These are phyloP conservation scores for Xestia rhomboidea DNA, from an alignment of 2,888 invertebrate species.

Conservation along the genomic window DNA sequence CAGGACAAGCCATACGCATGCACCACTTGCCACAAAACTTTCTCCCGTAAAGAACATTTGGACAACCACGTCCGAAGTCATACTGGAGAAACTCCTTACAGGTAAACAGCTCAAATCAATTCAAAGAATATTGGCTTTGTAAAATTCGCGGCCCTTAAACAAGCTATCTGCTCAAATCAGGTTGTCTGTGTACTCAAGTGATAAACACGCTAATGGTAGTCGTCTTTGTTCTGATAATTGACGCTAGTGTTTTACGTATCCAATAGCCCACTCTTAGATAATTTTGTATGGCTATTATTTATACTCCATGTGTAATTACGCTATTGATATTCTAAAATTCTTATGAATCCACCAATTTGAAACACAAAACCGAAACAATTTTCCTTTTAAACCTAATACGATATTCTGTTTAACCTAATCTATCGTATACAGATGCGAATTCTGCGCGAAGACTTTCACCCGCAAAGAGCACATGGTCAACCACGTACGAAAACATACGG, in stretches of 20 bases:
- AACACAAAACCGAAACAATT: not conserved
- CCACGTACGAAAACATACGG: constrained; percentile 94
- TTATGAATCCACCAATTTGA: not conserved
- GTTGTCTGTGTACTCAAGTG: constrained; percentile 7
- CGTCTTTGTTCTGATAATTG: constrained; percentile 11
- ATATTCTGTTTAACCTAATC: constrained; percentile 2
- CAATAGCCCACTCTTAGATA: too few species aligned
- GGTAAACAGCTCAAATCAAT: constrained; percentile 75
- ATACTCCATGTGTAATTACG: not conserved
- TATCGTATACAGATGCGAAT: constrained; percentile 91
- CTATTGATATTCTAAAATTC: not conserved
- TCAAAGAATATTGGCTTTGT: not conserved
- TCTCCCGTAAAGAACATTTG: constrained; percentile 96
- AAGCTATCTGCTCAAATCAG: constrained; percentile 1
- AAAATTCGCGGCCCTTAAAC: not conserved
- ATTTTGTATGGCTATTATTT: not conserved
- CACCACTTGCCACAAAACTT: constrained; percentile 96
- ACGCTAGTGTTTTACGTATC: constrained; percentile 5
- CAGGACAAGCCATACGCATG: constrained; percentile 96
- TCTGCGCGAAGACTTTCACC: constrained; percentile 94
- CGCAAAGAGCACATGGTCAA: constrained; percentile 95
- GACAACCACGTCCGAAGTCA: constrained; percentile 96
- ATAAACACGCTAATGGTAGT: constrained; percentile 21
- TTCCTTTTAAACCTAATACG: not conserved
- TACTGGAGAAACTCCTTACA: constrained; percentile 95